Evolutionary conservation across 1,140 invertebrate genomes (phyloP), one percentile per base, ranked within the genome.

Genomic region (Drosophila pseudoobscura): DNA sequence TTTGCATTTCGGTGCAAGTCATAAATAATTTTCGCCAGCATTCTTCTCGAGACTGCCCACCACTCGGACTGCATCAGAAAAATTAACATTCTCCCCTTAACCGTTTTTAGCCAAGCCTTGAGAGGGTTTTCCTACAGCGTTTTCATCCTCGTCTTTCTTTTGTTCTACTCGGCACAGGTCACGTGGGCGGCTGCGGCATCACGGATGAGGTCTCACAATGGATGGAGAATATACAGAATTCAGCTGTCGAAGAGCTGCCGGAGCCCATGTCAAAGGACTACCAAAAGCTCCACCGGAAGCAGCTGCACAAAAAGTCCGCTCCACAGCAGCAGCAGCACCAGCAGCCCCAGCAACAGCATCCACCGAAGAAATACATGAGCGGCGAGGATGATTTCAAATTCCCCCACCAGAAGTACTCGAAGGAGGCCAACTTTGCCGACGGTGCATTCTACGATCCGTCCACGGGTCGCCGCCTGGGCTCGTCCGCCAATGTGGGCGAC

Each of bases 181-280:
- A 96, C 91, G 94, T 94, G 29, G 95, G 94, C 68, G 97, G 97
- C 7, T 98, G 97, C 92, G 97, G 97, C 46, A 95, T 97, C 41
- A 97, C 94, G 9, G 96, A 97, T 64, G 95, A 97, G 61, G 94
- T 97, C 24, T 94, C 95, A 58, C 94, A 97, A 78, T 98, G 97
- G 97, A 99, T 99, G 98, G 95, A 98, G 69, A 93, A 93, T 66
- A 95, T 99, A 74, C 97, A 98, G 91, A 96, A 97, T 92, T 97
- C 97, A 8, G 97, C 94, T 0, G 94, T 94, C 39, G 90, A 91
- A 68, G 90, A 91, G 73, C 69, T 91, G 51, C 90, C 90, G 31
- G 79, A 84, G 57, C 90, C 90, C 39, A 91, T 91, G 90, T 91
- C 90, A 71, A 91, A 90, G 78, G 90, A 91, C 77, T 79, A 83